Base-by-base conservation (phyloP, 1,140 invertebrate genomes). In the Rhizoglyphus robini region DNA sequence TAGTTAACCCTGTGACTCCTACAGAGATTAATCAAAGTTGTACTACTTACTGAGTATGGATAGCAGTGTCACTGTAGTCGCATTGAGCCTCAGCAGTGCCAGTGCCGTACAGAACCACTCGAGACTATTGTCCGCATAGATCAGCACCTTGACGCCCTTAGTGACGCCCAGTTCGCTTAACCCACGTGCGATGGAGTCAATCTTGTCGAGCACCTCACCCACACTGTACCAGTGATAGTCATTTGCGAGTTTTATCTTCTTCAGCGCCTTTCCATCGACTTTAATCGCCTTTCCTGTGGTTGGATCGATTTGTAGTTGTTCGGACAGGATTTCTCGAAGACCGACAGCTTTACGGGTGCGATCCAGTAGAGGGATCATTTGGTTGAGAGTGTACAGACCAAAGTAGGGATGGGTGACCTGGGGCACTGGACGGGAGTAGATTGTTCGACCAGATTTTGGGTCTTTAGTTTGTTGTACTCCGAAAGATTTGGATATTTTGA, bases 281-380 rank as follows among this genome's bases (percentile, higher is more conserved):
- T 23, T 48, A 29, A 64, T 51, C 20, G 46, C 13, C 36, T 63
- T 23, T 20, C 61, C 61, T 23, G 30, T 94, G 0, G 86, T 83
- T n/a, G n/a, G n/a, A 76, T 96, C 95, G 0, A 84, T 74, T 75
- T 98, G 94, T 72, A 97, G 90, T 73, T 95, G 90, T 75, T 96
- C 92, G 59, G 85, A 84, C 5, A 96, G 78, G 59, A 97, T 85
- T 70, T 93, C 83, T 49, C 96, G 79, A 0, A 90, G 94, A 18
- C 95, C 95, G 34, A 98, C 79, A 72, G 89, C 93, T 34, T 77
- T 81, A 70, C 84, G 84, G 13, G 83, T 79, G 0, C 79, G 78
- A 76, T 34, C 49, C 2, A 11, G 4, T 27, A 90, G 86, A n/a
- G 58, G 3, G 65, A 83, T 81, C 2, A 82, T 81, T 30, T 88